Evolutionary conservation across 2,797 vertebrate species (phyloP).

Genomic region (Falco rusticolus): DNA sequence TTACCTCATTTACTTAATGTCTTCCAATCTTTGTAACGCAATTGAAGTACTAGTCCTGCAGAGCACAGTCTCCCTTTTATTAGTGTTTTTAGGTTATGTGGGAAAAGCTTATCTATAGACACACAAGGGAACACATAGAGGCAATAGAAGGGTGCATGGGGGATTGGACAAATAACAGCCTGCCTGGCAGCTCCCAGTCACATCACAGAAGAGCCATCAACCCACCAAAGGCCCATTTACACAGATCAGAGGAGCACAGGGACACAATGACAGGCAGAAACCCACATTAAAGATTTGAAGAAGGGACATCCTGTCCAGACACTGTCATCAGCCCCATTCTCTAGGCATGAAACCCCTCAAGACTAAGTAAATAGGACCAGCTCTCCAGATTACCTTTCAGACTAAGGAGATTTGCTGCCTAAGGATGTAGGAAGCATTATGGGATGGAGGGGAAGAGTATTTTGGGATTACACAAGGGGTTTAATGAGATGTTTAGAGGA

Average conservation of each 20-base stretch:
- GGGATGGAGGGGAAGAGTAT: neutral
- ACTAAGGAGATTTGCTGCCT: neutral
- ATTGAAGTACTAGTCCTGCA: neutral
- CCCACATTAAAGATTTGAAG: neutral
- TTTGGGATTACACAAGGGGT: neutral
- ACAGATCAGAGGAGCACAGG: neutral
- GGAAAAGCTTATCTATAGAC: neutral
- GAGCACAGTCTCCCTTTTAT: neutral
- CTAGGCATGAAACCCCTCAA: neutral
- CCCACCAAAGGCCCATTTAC: neutral
- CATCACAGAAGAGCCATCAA: neutral
- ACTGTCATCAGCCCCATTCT: neutral
- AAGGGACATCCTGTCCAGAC: neutral
- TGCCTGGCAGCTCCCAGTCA: neutral
- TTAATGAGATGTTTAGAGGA: neutral
- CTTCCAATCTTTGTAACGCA: neutral
- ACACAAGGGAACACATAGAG: neutral
- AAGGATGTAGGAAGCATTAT: neutral
- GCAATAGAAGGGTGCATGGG: rapidly evolving
- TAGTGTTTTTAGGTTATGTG: neutral
- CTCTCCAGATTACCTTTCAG: neutral
- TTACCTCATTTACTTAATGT: neutral
- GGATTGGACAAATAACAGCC: neutral
- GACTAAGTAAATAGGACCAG: neutral
- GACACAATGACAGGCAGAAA: neutral